Conservation (phyloP, 1,140 invertebrate genomes). For the Cardiocondyla obscurior region DNA sequence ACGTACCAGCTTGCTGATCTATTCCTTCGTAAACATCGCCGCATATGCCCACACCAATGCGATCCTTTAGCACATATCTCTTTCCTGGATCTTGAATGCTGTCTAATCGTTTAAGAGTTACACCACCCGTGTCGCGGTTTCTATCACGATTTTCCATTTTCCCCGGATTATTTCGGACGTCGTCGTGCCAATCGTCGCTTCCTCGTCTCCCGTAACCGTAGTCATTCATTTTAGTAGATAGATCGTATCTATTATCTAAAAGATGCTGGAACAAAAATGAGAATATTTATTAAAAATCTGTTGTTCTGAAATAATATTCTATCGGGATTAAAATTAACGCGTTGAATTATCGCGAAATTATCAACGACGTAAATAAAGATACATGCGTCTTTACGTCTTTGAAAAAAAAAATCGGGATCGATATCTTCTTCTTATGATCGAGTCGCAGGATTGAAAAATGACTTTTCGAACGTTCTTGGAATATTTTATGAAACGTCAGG, state of each 20-base stretch:
- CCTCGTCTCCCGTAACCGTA: constrained; percentile 57
- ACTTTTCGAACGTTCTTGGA: constrained; percentile 67
- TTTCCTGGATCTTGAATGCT: constrained; percentile 88
- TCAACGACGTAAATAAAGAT: too few species aligned
- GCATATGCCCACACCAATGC: constrained; percentile 90
- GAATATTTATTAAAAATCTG: not conserved
- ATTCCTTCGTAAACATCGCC: constrained; percentile 90
- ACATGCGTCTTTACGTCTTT: constrained; percentile 21
- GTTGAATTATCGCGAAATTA: too few species aligned
- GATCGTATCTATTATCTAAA: not conserved
- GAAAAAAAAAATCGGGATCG: constrained; percentile 38
- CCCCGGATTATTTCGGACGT: not conserved
- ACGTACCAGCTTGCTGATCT: constrained; percentile 87
- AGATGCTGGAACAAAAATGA: not conserved
- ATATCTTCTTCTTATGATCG: constrained; percentile 35
- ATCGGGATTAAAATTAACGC: too few species aligned
- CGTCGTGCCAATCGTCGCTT: constrained; percentile 5
- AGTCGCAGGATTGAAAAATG: constrained; percentile 60
- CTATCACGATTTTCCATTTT: constrained; percentile 14
- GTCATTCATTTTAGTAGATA: constrained; percentile 69
- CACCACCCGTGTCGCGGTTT: not conserved
- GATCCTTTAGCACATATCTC: constrained; percentile 87
- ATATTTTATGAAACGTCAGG: constrained; percentile 65
- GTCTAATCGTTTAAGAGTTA: constrained; percentile 80
- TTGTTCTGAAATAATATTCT: not conserved